Conservation (phyloP, 2,888 invertebrate species). For the Parnassius smintheus region DNA sequence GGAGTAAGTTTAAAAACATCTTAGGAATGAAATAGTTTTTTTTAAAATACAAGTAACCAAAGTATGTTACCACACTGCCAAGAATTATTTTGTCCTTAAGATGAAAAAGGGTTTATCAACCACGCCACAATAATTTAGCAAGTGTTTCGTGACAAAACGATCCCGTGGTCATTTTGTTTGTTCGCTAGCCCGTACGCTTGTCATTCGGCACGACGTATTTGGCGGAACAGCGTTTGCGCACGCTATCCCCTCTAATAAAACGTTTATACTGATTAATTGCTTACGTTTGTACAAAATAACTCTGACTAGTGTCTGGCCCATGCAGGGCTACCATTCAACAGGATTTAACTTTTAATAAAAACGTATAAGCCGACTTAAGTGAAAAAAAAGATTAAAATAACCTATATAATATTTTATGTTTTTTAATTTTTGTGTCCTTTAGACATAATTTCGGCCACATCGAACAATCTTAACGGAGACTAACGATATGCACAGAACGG, state of each 20-base stretch:
- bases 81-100: neutral
- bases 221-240: constrained; percentile 55
- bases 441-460: too few relatives aligned
- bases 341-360: neutral
- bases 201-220: constrained; percentile 55
- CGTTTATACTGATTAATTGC: constrained; percentile 70
- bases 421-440: too few relatives aligned
- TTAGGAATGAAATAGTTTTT: too few relatives aligned
- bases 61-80: neutral
- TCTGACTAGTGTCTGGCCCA: constrained; percentile 12
- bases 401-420: too few relatives aligned
- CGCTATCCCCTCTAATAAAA: constrained; percentile 61
- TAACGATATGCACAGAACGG: too few relatives aligned
- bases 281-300: constrained; percentile 42
- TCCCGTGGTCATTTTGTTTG: constrained; percentile 36
- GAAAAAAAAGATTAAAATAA: too few relatives aligned
- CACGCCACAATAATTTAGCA: constrained; percentile 15
- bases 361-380: too few relatives aligned
- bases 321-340: constrained; percentile 8
- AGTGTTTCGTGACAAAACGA: constrained; percentile 20
- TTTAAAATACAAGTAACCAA: too few relatives aligned
- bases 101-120: neutral
- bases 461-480: too few relatives aligned
- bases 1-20: too few relatives aligned
- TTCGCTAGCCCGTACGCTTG: constrained; percentile 38